These are phyloP conservation scores for Pachycephus smyrnensis DNA, from an alignment of 2,888 invertebrate species.

Conservation along the genomic window DNA sequence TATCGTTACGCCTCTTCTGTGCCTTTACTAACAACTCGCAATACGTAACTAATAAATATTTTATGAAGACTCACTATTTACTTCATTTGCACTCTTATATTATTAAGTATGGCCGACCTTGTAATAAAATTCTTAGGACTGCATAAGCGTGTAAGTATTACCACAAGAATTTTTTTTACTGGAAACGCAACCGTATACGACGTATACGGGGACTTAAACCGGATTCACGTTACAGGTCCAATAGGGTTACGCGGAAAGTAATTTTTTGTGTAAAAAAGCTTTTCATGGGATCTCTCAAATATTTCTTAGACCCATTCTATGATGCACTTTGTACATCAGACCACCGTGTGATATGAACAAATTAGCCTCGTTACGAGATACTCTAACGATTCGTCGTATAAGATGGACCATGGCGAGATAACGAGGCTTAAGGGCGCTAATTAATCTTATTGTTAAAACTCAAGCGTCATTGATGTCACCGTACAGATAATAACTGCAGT, in stretches of 20 bases:
- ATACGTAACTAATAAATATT: not conserved
- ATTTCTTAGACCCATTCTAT: not conserved
- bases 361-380: not conserved
- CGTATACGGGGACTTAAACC: not conserved
- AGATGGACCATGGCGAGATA: not conserved
- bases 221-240: not conserved
- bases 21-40: not conserved
- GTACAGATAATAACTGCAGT: slow-evolving; percentile 2
- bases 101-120: not conserved
- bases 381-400: not conserved
- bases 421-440: not conserved
- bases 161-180: not conserved
- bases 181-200: not conserved
- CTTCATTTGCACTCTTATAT: not conserved
- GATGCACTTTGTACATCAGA: not conserved
- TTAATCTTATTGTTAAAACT: slow-evolving; percentile 3
- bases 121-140: not conserved
- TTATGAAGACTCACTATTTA: not conserved
- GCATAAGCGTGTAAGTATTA: not conserved
- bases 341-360: not conserved
- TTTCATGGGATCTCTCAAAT: not conserved
- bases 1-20: not conserved
- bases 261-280: not conserved
- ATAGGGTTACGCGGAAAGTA: not conserved
- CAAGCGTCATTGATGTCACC: slow-evolving; percentile 7